A percentile compares a stretch with the other conserved stretches of the same genome.
phyloP scores from a whole-genome alignment of 2,113 vertebrate genomes.

The Numenius arquata region DNA sequence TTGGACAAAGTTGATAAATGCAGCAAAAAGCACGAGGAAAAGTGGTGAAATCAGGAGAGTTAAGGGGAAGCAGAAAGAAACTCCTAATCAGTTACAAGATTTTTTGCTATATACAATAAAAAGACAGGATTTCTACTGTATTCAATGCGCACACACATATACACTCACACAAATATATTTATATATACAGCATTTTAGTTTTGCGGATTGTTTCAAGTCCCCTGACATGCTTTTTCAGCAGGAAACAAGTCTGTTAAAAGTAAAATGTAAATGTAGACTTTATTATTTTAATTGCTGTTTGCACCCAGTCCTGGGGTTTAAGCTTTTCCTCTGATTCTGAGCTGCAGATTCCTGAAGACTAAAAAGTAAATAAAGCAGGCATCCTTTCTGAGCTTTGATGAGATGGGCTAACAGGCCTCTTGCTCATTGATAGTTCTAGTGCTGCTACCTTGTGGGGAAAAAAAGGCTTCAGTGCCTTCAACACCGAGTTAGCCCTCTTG shows the following conservation, averaged over 20 bases:
- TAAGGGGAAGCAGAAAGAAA: not conserved
- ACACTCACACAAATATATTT: not conserved
- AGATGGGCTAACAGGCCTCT: not conserved
- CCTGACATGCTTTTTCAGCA: not conserved
- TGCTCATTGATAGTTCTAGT: not conserved
- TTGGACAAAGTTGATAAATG: not conserved
- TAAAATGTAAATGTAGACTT: not conserved
- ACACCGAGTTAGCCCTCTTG: not conserved
- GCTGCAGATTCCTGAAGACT: not conserved
- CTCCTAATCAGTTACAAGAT: not conserved
- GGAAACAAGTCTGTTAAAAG: not conserved
- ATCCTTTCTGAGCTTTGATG: not conserved
- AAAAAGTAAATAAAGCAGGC: not conserved
- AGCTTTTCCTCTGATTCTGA: not conserved
- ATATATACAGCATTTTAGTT: not conserved
- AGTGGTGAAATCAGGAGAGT: not conserved
- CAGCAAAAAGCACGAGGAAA: not conserved
- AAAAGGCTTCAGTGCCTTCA: not conserved
- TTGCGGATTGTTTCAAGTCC: not conserved
- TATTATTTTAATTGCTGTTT: not conserved
- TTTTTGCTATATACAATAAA: not conserved
- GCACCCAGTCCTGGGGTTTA: not conserved
- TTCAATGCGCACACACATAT: not conserved
- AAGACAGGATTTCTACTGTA: not conserved
- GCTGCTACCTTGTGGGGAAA: conserved; percentile 36